phyloP scores from a whole-genome alignment of 2,888 invertebrate species.

The Eurois occulta region DNA sequence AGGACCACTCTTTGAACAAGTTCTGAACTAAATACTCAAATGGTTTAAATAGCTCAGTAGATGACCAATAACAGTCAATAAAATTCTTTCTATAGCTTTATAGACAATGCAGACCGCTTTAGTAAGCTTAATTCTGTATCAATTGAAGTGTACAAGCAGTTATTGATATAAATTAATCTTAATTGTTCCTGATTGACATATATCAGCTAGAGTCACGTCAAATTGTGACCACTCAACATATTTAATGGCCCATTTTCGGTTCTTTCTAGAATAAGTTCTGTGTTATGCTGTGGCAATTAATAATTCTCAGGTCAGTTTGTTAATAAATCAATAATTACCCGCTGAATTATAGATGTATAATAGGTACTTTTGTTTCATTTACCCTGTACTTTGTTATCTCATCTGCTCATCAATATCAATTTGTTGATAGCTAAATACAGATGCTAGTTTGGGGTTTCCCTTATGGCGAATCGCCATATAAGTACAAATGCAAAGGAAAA shows the following conservation, averaged over 20 bases:
- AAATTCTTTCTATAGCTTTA: conserved; percentile 30
- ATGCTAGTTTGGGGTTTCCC: not conserved
- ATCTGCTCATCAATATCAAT: not conserved
- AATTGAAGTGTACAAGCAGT: conserved; percentile 72
- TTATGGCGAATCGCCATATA: not conserved
- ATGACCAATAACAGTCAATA: conserved; percentile 50
- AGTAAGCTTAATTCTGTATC: conserved; percentile 65
- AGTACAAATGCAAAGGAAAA: not conserved
- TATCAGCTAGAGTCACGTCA: conserved; percentile 42
- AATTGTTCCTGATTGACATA: conserved; percentile 71
- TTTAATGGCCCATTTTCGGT: conserved; percentile 27
- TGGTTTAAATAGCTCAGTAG: not conserved
- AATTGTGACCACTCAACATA: conserved; percentile 28
- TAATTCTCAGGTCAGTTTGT: not conserved
- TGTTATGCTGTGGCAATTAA: not conserved
- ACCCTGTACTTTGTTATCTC: not conserved
- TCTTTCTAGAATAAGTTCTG: conserved; percentile 19
- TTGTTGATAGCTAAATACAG: not conserved
- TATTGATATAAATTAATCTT: conserved; percentile 79
- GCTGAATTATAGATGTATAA: not conserved
- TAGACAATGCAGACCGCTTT: conserved; percentile 34
- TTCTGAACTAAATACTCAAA: conserved; percentile 2
- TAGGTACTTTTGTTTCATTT: not conserved
- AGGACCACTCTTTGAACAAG: not conserved
- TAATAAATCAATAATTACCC: conserved; percentile 16